phyloP scores from a whole-genome alignment of 37 sponge, comb jelly and placozoan species.

The Axinella damicornis region DNA sequence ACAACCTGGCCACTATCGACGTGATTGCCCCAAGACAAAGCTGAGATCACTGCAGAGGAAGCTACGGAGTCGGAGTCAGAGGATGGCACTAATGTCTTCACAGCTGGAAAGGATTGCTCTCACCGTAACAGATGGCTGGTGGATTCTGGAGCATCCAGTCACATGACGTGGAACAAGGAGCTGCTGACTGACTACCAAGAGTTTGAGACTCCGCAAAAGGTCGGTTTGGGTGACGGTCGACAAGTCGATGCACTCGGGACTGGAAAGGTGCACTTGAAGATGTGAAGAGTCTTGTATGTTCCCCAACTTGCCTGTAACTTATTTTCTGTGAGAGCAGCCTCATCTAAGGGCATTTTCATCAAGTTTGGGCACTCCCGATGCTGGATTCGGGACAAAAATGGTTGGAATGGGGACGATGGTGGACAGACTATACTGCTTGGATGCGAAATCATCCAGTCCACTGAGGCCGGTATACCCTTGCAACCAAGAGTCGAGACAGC shows the following conservation, averaged over 20 bases:
- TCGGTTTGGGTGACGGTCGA: slow-evolving; percentile 58
- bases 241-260: slow-evolving; percentile 29
- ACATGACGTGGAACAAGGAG: slow-evolving; percentile 52
- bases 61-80: slow-evolving; percentile 18
- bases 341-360: slow-evolving; percentile 19
- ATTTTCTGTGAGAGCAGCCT: slow-evolving; percentile 51
- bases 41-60: slow-evolving; percentile 7
- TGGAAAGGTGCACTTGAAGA: slow-evolving; percentile 9
- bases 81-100: slow-evolving; percentile 25
- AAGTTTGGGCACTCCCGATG: slow-evolving; percentile 43
- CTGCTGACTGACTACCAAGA: slow-evolving; percentile 42
- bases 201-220: slow-evolving; percentile 42
- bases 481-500: not conserved
- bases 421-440: slow-evolving; percentile 30
- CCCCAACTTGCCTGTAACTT: slow-evolving; percentile 35
- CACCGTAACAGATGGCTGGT: slow-evolving; percentile 40
- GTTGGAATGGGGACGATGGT: slow-evolving; percentile 45
- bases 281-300: slow-evolving; percentile 28
- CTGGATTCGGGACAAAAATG: slow-evolving; percentile 35
- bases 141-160: slow-evolving; percentile 65
- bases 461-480: slow-evolving; percentile 12
- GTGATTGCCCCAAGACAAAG: slow-evolving; percentile 25
- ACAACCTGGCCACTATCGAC: slow-evolving; percentile 40
- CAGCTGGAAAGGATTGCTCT: slow-evolving; percentile 10
- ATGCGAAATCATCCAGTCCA: slow-evolving; percentile 21